Conservation (phyloP, 2,888 invertebrate species). For the Caenorhabditis wallacei region DNA sequence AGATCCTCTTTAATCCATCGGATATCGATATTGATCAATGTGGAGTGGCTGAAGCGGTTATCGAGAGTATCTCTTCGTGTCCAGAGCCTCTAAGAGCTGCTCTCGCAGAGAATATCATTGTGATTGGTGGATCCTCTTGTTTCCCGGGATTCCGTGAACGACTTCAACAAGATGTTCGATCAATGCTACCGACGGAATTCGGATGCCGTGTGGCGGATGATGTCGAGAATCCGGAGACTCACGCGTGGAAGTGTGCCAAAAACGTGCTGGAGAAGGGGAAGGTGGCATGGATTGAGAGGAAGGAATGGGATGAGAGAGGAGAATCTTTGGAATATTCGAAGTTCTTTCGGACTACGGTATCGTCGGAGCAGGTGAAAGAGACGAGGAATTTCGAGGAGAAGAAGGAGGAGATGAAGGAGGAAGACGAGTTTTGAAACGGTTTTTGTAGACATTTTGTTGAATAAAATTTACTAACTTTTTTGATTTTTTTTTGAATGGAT, state of each 20-base stretch:
- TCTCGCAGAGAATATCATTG: constrained; percentile 89
- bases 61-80: constrained; percentile 71
- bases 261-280: constrained; percentile 24
- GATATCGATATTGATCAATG: constrained; percentile 94
- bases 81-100: constrained; percentile 87
- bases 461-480: neutral
- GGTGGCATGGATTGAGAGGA: constrained; percentile 67
- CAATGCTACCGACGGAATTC: constrained; percentile 61
- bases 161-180: constrained; percentile 83
- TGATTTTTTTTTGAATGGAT: neutral
- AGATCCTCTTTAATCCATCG: constrained; percentile 92
- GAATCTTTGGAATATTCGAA: constrained; percentile 57
- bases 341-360: constrained; percentile 40
- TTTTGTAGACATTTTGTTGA: too few relatives aligned
- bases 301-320: constrained; percentile 76
- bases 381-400: constrained; percentile 6
- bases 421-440: neutral
- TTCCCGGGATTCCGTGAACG: constrained; percentile 92
- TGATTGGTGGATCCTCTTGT: constrained; percentile 90
- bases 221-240: constrained; percentile 68
- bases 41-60: constrained; percentile 87
- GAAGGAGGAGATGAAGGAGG: constrained; percentile 27
- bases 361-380: constrained; percentile 36
- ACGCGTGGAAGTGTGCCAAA: constrained; percentile 75
- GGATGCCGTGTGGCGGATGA: constrained; percentile 32